A percentile compares a stretch with the other conserved stretches of the same genome.
Conservation (phyloP, 2,888 invertebrate species). For the Coleophora flavipennella region DNA sequence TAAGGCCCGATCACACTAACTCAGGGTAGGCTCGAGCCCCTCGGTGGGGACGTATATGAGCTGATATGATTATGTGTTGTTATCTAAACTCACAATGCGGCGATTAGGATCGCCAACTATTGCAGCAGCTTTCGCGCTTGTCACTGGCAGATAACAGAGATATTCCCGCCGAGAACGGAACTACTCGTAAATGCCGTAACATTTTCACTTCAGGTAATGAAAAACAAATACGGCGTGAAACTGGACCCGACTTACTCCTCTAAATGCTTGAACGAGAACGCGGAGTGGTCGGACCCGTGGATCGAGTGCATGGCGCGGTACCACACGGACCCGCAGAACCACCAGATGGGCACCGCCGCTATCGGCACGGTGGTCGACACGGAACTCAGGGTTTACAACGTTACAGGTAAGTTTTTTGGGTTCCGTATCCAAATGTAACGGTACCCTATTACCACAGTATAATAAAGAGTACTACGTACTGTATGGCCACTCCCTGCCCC, state of each 20-base stretch:
- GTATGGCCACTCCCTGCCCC: too few relatives aligned
- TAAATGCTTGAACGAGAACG: conserved; percentile 33
- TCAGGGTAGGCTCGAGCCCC: too few relatives aligned
- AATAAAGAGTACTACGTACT: too few relatives aligned
- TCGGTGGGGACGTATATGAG: too few relatives aligned
- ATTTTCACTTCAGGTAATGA: conserved; percentile 30
- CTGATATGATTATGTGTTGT: too few relatives aligned
- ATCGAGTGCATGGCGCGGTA: conserved; percentile 80
- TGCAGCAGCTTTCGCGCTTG: not conserved
- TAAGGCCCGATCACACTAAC: too few relatives aligned
- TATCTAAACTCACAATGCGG: not conserved
- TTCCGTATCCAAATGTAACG: too few relatives aligned
- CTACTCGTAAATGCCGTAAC: not conserved
- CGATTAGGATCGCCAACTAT: not conserved
- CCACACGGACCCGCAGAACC: conserved; percentile 84
- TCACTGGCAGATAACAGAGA: not conserved
- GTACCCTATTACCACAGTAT: too few relatives aligned
- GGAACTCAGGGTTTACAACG: conserved; percentile 69
- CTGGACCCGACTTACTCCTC: conserved; percentile 46
- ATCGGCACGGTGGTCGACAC: conserved; percentile 79
- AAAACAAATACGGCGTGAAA: conserved; percentile 55
- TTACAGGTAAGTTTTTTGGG: conserved; percentile 43
- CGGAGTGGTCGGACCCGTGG: conserved; percentile 73
- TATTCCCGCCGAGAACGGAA: not conserved
- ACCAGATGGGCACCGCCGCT: conserved; percentile 83